A percentile compares a stretch with the other conserved stretches of the same genome.
Evolutionary conservation across 2,113 vertebrate genomes (phyloP).

Genomic region (Erinaceus europaeus): DNA sequence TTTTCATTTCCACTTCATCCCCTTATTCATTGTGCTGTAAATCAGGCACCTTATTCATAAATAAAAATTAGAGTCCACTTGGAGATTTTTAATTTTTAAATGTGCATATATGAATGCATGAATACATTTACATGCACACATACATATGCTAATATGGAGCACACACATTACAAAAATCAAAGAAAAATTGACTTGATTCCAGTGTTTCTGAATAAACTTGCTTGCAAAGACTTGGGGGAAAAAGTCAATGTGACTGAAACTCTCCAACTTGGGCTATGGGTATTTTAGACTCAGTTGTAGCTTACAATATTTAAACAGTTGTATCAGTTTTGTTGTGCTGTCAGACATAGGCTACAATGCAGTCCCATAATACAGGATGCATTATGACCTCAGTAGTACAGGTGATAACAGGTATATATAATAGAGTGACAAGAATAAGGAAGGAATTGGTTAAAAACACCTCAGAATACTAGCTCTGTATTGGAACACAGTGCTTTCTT

Average conservation of each 20-base stretch:
- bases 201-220: conserved; percentile 8
- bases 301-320: not conserved
- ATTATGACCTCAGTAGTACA: too few species aligned
- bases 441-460: too few species aligned
- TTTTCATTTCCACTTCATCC: not conserved
- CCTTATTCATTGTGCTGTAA: not conserved
- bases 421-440: too few species aligned
- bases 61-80: not conserved
- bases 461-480: too few species aligned
- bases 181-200: not conserved
- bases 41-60: not conserved
- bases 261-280: not conserved
- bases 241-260: not conserved
- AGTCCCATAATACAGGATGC: too few species aligned
- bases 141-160: not conserved
- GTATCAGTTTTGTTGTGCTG: not conserved
- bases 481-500: too few species aligned
- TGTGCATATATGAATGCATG: too few species aligned
- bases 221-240: not conserved
- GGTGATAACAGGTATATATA: too few species aligned
- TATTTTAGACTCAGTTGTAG: not conserved
- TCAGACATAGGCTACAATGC: too few species aligned
- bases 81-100: too few species aligned
- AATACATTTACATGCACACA: too few species aligned
- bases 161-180: not conserved